Percentiles rank a stretch among this genome's conserved stretches.
phyloP scores from a whole-genome alignment of 2,797 vertebrate genomes.

The Microhierax caerulescens region DNA sequence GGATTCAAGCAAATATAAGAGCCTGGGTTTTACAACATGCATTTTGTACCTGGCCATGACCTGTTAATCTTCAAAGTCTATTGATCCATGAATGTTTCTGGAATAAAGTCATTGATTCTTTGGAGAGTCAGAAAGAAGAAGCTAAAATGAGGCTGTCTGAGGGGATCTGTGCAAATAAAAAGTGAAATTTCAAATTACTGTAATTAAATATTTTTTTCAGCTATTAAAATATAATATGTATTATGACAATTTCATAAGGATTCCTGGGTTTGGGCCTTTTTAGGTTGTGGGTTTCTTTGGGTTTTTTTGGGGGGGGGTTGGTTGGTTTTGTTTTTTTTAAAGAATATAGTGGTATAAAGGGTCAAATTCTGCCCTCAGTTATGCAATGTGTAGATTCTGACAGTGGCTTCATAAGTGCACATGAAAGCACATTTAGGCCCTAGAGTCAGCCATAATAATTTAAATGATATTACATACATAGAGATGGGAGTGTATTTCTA shows the following conservation, averaged over 20 bases:
- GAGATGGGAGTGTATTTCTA: background rate
- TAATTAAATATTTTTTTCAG: background rate
- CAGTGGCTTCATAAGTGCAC: background rate
- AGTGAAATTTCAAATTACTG: background rate
- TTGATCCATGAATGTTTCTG: slow-evolving; percentile 26
- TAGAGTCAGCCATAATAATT: background rate
- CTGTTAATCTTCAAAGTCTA: slow-evolving; percentile 49
- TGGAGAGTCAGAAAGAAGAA: background rate
- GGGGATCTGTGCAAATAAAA: background rate
- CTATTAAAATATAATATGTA: background rate
- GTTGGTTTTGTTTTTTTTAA: background rate
- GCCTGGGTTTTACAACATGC: slow-evolving; percentile 40
- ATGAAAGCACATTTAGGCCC: background rate
- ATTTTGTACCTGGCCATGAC: slow-evolving; percentile 52
- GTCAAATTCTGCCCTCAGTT: background rate
- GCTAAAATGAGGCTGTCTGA: background rate
- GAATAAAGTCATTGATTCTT: slow-evolving; percentile 33
- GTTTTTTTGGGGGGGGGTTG: background rate
- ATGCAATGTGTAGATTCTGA: background rate
- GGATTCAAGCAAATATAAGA: slow-evolving; percentile 37
- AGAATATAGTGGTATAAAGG: background rate
- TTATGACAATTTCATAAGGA: background rate
- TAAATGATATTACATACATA: background rate
- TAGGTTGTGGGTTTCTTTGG: background rate
- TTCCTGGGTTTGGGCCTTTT: background rate